phyloP scores from a whole-genome alignment of 2,797 vertebrate species.

The Acrossocheilus wenchowensis region DNA sequence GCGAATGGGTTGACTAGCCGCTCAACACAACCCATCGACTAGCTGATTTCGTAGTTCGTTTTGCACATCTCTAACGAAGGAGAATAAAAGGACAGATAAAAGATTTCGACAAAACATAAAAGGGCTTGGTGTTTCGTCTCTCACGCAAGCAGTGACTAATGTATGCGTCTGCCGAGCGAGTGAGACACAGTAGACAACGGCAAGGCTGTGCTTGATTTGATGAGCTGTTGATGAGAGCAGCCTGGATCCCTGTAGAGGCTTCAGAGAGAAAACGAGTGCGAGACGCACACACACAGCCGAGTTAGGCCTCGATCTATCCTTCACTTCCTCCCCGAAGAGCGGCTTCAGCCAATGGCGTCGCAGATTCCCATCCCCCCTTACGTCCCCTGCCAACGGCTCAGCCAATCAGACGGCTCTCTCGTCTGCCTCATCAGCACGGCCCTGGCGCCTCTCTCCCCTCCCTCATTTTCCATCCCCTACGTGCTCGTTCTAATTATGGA shows the following conservation, averaged over 20 bases:
- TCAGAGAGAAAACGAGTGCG: conserved; percentile 49
- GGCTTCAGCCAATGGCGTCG: conserved; percentile 71
- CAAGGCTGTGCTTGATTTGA: conserved; percentile 61
- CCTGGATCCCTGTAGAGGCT: conserved; percentile 56
- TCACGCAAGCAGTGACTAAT: conserved; percentile 46
- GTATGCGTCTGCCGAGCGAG: conserved; percentile 47
- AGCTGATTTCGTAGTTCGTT: background rate
- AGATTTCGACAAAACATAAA: conserved; percentile 46
- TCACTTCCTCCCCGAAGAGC: conserved; percentile 63
- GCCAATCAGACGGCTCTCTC: conserved; percentile 72
- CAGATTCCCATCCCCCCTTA: conserved; percentile 64
- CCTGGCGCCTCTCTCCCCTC: conserved; percentile 43
- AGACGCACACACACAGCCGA: conserved; percentile 52
- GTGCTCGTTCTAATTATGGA: conserved; percentile 76
- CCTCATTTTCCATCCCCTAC: conserved; percentile 67
- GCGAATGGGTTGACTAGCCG: background rate
- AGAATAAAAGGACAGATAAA: conserved; percentile 32
- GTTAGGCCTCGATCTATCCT: conserved; percentile 61
- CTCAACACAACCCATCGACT: background rate
- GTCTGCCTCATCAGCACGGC: conserved; percentile 71
- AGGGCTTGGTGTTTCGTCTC: conserved; percentile 35
- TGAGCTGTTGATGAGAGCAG: conserved; percentile 63
- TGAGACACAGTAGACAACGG: conserved; percentile 44
- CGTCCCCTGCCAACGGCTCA: conserved; percentile 70
- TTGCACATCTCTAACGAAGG: conserved; percentile 2